Percentiles rank a stretch among this genome's conserved stretches.
phyloP scores from a whole-genome alignment of 2,113 vertebrate species.

The Poeciliopsis retropinna region DNA sequence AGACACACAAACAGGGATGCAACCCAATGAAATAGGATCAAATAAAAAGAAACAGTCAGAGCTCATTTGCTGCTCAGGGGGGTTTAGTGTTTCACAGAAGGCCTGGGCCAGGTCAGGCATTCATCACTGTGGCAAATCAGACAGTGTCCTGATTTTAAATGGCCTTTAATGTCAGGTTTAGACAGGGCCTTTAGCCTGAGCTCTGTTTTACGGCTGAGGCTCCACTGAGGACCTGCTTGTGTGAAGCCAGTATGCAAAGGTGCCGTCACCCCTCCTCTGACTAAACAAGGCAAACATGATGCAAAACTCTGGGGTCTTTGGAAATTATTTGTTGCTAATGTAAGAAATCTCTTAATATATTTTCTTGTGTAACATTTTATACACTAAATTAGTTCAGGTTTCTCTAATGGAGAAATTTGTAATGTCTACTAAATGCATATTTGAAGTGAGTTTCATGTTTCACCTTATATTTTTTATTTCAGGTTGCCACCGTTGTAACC shows the following conservation, averaged over 20 bases:
- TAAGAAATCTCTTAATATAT: neutral
- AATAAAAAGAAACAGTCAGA: constrained; percentile 78
- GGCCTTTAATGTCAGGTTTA: constrained; percentile 75
- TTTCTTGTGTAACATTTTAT: neutral
- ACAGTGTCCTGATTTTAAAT: constrained; percentile 76
- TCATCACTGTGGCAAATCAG: constrained; percentile 75
- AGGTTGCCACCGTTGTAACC: constrained; percentile 6
- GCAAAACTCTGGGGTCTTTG: rapidly evolving
- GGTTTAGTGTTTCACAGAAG: constrained; percentile 80
- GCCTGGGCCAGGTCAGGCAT: constrained; percentile 62
- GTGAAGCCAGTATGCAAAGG: constrained; percentile 29
- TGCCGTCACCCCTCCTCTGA: neutral
- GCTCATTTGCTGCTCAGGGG: constrained; percentile 75
- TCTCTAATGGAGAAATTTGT: neutral
- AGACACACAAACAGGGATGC: constrained; percentile 57
- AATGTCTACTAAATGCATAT: neutral
- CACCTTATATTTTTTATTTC: constrained; percentile 17
- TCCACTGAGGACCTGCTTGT: constrained; percentile 36
- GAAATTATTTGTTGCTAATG: neutral
- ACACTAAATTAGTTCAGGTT: neutral
- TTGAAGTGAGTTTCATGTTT: neutral
- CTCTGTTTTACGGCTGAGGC: constrained; percentile 62
- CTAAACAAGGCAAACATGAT: neutral
- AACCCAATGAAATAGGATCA: constrained; percentile 73
- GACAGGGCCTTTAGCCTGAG: constrained; percentile 72